These are phyloP conservation scores for Netelia fuscicornis DNA, from an alignment of 2,888 invertebrate species.

Conservation along the genomic window DNA sequence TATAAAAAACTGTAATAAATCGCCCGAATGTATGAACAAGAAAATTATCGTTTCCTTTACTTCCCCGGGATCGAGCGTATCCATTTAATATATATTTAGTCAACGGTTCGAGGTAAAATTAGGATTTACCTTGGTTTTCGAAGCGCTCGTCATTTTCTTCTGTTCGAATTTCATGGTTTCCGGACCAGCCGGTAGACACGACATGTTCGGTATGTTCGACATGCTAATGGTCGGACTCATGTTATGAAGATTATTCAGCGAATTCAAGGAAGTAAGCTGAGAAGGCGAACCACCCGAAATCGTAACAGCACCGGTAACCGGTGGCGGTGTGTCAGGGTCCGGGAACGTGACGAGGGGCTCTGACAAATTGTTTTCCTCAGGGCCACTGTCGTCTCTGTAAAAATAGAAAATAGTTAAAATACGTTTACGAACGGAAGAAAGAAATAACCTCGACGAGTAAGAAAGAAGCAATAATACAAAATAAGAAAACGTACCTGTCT, in stretches of 20 bases:
- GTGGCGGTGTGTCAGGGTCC: slow-evolving; percentile 91
- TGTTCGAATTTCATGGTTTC: slow-evolving; percentile 94
- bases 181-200: slow-evolving; percentile 80
- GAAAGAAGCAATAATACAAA: slow-evolving; percentile 13
- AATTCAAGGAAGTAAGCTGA: slow-evolving; percentile 84
- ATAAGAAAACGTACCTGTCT: slow-evolving; percentile 86
- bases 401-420: slow-evolving; percentile 35
- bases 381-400: slow-evolving; percentile 78
- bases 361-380: slow-evolving; percentile 80
- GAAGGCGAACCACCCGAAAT: slow-evolving; percentile 81
- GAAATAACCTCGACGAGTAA: slow-evolving; percentile 2
- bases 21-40: too few relatives aligned
- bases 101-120: neutral
- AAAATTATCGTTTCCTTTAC: too few relatives aligned
- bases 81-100: too few relatives aligned
- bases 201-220: slow-evolving; percentile 81
- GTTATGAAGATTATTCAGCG: slow-evolving; percentile 78
- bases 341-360: slow-evolving; percentile 93
- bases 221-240: slow-evolving; percentile 79
- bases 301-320: slow-evolving; percentile 84
- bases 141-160: slow-evolving; percentile 92
- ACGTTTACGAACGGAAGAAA: neutral
- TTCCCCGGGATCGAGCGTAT: too few relatives aligned
- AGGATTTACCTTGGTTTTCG: slow-evolving; percentile 88
- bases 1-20: too few relatives aligned